Evolutionary conservation across 2,113 vertebrate genomes (phyloP).

Genomic region (Turnix velox): DNA sequence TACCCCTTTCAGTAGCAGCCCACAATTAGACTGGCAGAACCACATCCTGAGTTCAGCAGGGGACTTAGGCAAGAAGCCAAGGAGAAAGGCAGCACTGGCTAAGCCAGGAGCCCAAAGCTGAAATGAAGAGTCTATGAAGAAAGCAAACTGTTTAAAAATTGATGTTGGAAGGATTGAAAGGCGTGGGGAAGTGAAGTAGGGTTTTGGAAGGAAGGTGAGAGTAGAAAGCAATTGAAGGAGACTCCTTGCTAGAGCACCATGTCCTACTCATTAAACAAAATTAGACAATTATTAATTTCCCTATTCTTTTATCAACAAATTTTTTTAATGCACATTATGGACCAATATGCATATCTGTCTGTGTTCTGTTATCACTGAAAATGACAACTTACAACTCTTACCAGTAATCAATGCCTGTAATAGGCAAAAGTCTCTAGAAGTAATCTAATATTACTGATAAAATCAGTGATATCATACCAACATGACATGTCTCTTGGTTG

Average conservation of each 20-base stretch:
- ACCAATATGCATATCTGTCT: background rate
- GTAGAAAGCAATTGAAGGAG: background rate
- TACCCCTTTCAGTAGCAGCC: conserved; percentile 37
- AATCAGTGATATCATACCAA: background rate
- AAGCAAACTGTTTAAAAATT: background rate
- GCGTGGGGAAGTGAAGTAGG: background rate
- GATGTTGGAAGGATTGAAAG: background rate
- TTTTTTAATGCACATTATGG: background rate
- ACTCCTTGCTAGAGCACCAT: background rate
- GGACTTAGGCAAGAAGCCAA: conserved; percentile 38
- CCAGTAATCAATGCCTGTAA: background rate
- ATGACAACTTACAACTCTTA: background rate
- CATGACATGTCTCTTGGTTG: background rate
- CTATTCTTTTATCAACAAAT: background rate
- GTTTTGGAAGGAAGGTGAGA: background rate
- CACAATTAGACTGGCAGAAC: conserved; percentile 53
- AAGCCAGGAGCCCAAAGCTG: conserved; percentile 32
- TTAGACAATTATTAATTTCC: background rate
- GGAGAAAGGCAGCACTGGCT: conserved; percentile 25
- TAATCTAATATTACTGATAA: background rate
- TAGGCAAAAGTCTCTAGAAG: background rate
- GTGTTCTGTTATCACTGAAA: background rate
- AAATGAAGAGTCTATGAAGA: background rate
- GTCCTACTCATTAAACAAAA: background rate
- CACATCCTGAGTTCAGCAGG: conserved; percentile 57